Conservation (phyloP, 2,113 vertebrate genomes). For the Psittacus erithacus region DNA sequence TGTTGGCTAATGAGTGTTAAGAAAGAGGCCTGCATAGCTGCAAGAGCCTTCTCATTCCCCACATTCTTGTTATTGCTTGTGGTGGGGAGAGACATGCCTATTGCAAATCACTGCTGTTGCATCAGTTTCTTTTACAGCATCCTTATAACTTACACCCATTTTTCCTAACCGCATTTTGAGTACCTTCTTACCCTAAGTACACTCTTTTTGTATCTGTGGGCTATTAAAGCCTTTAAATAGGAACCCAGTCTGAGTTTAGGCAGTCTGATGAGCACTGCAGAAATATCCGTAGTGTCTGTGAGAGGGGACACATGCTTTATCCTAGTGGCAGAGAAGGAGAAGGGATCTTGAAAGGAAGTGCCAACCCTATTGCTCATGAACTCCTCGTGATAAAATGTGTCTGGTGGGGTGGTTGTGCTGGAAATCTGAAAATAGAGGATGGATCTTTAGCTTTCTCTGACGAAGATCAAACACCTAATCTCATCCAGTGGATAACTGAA, state of each 20-base stretch:
- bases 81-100: neutral
- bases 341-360: neutral
- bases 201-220: neutral
- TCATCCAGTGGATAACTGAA: neutral
- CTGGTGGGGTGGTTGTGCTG: neutral
- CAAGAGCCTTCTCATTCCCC: neutral
- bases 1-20: conserved; percentile 2
- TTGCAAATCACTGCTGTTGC: neutral
- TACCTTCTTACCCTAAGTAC: neutral
- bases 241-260: neutral
- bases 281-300: neutral
- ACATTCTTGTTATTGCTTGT: neutral
- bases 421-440: neutral
- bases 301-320: neutral
- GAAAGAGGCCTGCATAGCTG: neutral
- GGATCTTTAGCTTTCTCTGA: neutral
- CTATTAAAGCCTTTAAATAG: conserved; percentile 28
- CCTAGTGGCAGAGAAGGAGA: neutral
- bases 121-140: neutral
- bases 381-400: neutral
- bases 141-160: neutral
- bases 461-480: neutral
- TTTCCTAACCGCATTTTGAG: neutral
- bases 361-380: neutral
- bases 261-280: neutral